These are phyloP conservation scores for Beaufortia kweichowensis DNA, from an alignment of 2,113 vertebrate genomes.

Conservation along the genomic window DNA sequence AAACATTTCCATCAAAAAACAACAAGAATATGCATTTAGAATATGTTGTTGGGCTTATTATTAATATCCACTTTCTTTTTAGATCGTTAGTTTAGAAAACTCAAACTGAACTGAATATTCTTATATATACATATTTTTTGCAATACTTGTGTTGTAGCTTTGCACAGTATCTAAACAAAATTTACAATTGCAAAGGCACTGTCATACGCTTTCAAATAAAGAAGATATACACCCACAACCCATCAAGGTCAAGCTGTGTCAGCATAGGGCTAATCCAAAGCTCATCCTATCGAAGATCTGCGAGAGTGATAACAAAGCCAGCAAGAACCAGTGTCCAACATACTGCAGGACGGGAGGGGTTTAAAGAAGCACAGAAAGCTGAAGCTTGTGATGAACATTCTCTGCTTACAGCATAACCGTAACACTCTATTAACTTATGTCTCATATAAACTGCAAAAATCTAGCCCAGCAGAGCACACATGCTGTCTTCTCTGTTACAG, in stretches of 20 bases:
- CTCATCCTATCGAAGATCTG: slow-evolving; percentile 34
- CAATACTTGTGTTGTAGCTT: background rate
- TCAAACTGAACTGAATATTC: no score
- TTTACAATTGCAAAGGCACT: no score
- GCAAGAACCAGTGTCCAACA: slow-evolving; percentile 28
- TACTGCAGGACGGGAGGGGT: slow-evolving; percentile 15
- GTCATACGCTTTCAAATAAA: slow-evolving; percentile 2
- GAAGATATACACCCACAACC: slow-evolving; percentile 27
- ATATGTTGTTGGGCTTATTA: no score
- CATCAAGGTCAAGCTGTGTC: slow-evolving; percentile 32
- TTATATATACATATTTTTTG: background rate
- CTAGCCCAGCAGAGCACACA: background rate
- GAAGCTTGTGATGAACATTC: slow-evolving; percentile 14
- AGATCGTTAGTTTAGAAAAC: no score
- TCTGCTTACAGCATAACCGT: slow-evolving; percentile 8
- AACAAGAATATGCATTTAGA: no score
- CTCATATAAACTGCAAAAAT: background rate
- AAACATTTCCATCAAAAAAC: no score
- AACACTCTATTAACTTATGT: slow-evolving; percentile 19
- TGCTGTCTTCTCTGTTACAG: background rate
- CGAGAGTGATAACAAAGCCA: slow-evolving; percentile 23
- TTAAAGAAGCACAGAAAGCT: background rate
- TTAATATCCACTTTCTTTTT: no score
- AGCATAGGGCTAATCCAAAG: slow-evolving; percentile 34
- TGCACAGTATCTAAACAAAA: background rate